Base-by-base conservation (phyloP, 2,113 vertebrate species). In the Dipodomys spectabilis region DNA sequence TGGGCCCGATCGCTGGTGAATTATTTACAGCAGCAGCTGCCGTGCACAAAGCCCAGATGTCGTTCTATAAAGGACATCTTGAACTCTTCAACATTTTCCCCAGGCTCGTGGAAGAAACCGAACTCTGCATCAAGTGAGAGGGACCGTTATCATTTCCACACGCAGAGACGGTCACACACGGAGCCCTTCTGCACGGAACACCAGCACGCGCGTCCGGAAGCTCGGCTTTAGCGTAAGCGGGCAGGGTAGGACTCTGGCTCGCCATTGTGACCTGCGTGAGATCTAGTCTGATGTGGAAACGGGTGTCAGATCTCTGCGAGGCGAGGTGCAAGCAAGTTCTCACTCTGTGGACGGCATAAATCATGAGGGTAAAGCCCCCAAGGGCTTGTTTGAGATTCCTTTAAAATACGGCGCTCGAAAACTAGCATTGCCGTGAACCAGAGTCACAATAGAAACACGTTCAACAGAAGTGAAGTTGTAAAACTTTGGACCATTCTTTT, bases 1-100 rank as follows among this genome's bases (percentile, higher is more conserved):
- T 91, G 90, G 84, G 96, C 82, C 82, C 90, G 96, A 92, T 97
- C 94, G 95, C 88, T 86, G 30, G 82, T 95, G 68, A 97, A 96
- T 97, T 96, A 95, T 96, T 97, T 93, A 93, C 96, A 91, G 28
- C 95, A 94, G 74, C 97, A 98, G 97, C 95, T 98, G 95, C 86
- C 94, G 49, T 44, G 30, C 81, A 57, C 44, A 68, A 44, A 68
- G 72, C 81, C 86, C 96, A 97, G 96, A 92, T 96, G 96, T 86
- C 95, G 1, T 81, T 94, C 82, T 84, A 84, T 13, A 57, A 60
- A 69, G 25, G 81, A 71, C 91, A 30, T 7, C 7, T 35, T 68
- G 0, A 2, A 16, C 67, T 91, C 77, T 69, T 74, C 77, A 62
- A 80, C 19, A 77, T 73, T 88, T 95, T 20, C 67, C 71, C 62